Conservation (phyloP, 2,113 vertebrate genomes). For the Tragelaphus imberbis region DNA sequence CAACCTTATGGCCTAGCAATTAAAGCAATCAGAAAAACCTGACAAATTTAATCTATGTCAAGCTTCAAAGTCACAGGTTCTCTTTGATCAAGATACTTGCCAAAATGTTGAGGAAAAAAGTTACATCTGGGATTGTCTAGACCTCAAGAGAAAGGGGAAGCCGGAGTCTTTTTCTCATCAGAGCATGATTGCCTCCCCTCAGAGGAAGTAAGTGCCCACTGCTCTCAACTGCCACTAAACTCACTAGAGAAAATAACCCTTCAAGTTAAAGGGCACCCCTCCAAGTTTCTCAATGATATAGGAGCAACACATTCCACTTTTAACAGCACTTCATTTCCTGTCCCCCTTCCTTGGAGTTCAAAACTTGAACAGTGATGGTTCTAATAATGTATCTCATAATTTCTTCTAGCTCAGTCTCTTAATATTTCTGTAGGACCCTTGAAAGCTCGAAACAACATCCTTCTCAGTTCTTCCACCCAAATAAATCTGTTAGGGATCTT, state of each 20-base stretch:
- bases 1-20: not conserved
- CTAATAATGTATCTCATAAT: not conserved
- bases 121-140: not conserved
- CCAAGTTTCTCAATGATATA: not conserved
- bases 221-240: not conserved
- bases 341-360: not conserved
- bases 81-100: not conserved
- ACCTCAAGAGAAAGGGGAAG: not conserved
- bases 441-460: not conserved
- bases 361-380: not conserved
- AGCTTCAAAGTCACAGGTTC: not conserved
- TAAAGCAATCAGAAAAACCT: not conserved
- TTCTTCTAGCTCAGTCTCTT: not conserved
- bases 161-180: not conserved
- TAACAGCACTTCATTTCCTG: not conserved
- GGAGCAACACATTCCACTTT: not conserved
- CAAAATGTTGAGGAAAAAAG: not conserved
- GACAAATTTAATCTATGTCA: not conserved
- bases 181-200: not conserved
- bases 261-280: not conserved
- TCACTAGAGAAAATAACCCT: not conserved
- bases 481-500: not conserved
- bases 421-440: not conserved
- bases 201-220: not conserved
- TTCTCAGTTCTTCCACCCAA: not conserved